Percentiles rank a stretch among this genome's conserved stretches.
These are phyloP conservation scores for Boulengeromyrus knoepffleri DNA, from an alignment of 2,113 vertebrate species.

Conservation along the genomic window DNA sequence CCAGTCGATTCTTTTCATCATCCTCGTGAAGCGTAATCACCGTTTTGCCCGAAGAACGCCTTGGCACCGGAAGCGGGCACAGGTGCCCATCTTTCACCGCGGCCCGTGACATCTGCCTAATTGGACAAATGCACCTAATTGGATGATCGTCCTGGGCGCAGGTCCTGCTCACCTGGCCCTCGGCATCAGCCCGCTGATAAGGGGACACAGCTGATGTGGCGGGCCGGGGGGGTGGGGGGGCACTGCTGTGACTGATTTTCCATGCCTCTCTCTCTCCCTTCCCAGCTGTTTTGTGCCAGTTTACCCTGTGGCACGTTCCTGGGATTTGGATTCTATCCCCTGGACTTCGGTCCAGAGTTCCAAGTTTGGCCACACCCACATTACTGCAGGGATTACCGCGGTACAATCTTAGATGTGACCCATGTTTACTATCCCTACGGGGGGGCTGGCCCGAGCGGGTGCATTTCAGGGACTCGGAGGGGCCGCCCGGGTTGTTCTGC, in stretches of 20 bases:
- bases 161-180: slow-evolving; percentile 33
- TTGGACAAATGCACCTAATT: slow-evolving; percentile 47
- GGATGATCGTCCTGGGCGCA: slow-evolving; percentile 40
- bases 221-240: slow-evolving; percentile 29
- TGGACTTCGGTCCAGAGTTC: background rate
- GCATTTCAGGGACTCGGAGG: background rate
- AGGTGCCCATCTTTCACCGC: slow-evolving; percentile 29
- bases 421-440: background rate
- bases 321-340: background rate
- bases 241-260: background rate
- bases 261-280: background rate
- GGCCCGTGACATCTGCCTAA: slow-evolving; percentile 24
- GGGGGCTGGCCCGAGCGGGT: background rate
- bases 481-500: background rate
- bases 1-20: slow-evolving; percentile 43
- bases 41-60: slow-evolving; percentile 44
- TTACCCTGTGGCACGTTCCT: background rate
- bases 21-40: slow-evolving; percentile 40
- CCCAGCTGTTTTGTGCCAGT: background rate
- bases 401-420: background rate
- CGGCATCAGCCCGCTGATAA: slow-evolving; percentile 22
- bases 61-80: slow-evolving; percentile 18
- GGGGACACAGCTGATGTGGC: slow-evolving; percentile 45
- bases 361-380: slow-evolving; percentile 5
- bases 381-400: slow-evolving; percentile 19